phyloP scores from a whole-genome alignment of 2,888 invertebrate species.

The Aspidiotus destructor region DNA sequence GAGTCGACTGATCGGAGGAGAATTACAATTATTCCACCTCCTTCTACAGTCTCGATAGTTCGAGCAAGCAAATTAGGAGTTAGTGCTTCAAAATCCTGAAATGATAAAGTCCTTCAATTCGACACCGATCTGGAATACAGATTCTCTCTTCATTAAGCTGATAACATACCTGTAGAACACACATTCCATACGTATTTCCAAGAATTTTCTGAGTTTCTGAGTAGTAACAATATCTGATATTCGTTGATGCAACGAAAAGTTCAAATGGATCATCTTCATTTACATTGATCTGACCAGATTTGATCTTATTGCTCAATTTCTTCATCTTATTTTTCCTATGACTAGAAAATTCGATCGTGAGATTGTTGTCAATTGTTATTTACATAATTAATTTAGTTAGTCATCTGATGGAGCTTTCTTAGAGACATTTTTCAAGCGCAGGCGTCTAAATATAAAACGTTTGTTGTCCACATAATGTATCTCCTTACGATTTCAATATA shows the following conservation, averaged over 20 bases:
- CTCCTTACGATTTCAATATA: no score
- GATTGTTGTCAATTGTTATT: no score
- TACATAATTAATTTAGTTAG: no score
- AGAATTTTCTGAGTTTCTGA: slow-evolving; percentile 95
- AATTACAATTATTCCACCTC: slow-evolving; percentile 85
- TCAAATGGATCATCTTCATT: slow-evolving; percentile 96
- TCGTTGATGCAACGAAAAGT: slow-evolving; percentile 87
- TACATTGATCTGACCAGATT: slow-evolving; percentile 75
- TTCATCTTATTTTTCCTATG: slow-evolving; percentile 90
- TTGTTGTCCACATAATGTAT: no score
- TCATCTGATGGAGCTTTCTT: not conserved
- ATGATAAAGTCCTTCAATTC: slow-evolving; percentile 33
- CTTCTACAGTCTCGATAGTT: slow-evolving; percentile 96
- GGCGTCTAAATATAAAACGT: no score
- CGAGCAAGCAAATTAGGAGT: slow-evolving; percentile 94
- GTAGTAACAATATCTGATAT: slow-evolving; percentile 95
- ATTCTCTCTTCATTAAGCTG: not conserved
- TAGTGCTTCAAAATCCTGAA: slow-evolving; percentile 88
- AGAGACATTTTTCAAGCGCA: no score
- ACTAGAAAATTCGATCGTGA: slow-evolving; percentile 43
- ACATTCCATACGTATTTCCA: slow-evolving; percentile 93
- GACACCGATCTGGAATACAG: not conserved
- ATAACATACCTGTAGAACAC: slow-evolving; percentile 68
- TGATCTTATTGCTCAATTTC: slow-evolving; percentile 67
- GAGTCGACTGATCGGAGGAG: slow-evolving; percentile 77